Base-by-base conservation (phyloP, 2,888 invertebrate species). In the Conus canariensis region DNA sequence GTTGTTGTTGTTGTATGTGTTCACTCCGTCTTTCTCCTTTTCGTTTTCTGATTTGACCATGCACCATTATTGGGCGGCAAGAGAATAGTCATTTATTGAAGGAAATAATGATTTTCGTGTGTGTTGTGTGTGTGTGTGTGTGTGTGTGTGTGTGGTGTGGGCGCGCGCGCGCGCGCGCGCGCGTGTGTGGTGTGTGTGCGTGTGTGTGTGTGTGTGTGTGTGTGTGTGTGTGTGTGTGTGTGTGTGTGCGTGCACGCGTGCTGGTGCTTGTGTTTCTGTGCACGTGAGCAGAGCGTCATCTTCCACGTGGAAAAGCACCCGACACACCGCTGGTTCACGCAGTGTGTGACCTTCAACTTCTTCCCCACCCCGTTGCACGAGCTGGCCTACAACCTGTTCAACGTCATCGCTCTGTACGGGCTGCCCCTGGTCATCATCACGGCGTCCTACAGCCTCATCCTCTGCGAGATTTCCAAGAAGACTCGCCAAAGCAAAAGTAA, bases 301-400 rank as follows among this genome's bases (percentile, higher is more conserved):
- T 99, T 99, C 96, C 98, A 98, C 95, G 97, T 98, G 89, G 98
- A 98, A 95, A 97, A 97, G 80, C 99, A 99, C 96, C 99, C 99
- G 0, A 97, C 97, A 89, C 97, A 98, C 90, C 97, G 97, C 87
- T 98, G 98, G 98, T 99, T 98, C 96, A 97, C 97, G 94, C 99
- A 99, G 95, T 99, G 99, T 96, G 98, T 99, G 88, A 98, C 98
- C 0, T 98, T 98, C 96, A 97, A 98, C 94, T 97, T 98, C 88
- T 98, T 98, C 95, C 97, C 98, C 0, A 97, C 97, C 1, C 96
- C 96, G 1, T 96, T 97, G 2, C 98, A 98, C 95, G 98, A 98
- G 96, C 97, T 98, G 92, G 97, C 97, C 14, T 99, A 99, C 96
- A 98, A 98, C 94, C 96, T 98, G 16, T 97, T 98, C 94, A 98